Conservation (phyloP, 2,113 vertebrate genomes). For the Jacana jacana region DNA sequence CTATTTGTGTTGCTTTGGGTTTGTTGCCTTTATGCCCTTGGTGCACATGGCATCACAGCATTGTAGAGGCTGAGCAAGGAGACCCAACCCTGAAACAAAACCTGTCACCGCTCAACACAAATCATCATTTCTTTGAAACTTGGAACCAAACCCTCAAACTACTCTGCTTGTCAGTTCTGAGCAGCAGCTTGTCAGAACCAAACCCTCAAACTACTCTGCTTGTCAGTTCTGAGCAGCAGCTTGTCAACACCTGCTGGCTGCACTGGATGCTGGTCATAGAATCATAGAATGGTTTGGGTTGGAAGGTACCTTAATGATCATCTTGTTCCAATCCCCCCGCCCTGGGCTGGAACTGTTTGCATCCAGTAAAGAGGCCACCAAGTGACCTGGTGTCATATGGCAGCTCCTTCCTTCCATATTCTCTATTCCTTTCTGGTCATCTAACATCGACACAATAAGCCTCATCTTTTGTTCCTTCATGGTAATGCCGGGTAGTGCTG, state of each 20-base stretch:
- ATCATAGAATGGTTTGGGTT: too few relatives aligned
- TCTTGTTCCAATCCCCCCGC: too few relatives aligned
- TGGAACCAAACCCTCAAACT: neutral
- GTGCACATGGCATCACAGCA: neutral
- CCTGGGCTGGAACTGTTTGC: neutral
- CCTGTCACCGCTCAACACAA: neutral
- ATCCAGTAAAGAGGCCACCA: neutral
- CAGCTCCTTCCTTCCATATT: neutral
- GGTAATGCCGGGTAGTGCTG: neutral
- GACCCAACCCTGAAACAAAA: neutral
- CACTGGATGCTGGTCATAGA: neutral
- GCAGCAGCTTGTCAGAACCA: too few relatives aligned
- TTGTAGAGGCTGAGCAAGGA: neutral
- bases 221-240: neutral
- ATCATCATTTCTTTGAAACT: neutral
- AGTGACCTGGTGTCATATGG: neutral
- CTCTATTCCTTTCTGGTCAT: neutral
- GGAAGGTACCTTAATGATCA: too few relatives aligned
- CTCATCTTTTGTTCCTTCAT: neutral
- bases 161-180: neutral
- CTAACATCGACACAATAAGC: neutral
- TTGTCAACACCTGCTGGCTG: neutral
- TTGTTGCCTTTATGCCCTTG: neutral
- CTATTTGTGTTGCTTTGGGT: neutral
- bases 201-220: neutral